Evolutionary conservation across 2,888 invertebrate species (phyloP).

Genomic region (Nebria salina): DNA sequence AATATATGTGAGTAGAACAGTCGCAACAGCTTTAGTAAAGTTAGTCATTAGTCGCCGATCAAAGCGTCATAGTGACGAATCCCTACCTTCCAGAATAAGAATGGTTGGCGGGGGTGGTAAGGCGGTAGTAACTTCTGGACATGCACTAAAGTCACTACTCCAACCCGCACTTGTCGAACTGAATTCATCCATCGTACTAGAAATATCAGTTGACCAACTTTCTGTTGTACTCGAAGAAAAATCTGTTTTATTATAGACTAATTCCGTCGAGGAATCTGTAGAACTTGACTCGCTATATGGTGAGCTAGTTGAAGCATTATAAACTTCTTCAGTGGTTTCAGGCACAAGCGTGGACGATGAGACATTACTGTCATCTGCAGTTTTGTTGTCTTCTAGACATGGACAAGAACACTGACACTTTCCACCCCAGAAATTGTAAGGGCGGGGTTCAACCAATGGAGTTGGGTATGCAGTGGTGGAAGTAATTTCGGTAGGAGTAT

Average conservation of each 20-base stretch:
- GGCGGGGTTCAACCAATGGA: constrained; percentile 55
- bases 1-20: constrained; percentile 5
- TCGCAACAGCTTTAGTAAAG: constrained; percentile 32
- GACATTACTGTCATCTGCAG: constrained; percentile 51
- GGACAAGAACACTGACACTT: constrained; percentile 81
- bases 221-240: constrained; percentile 48
- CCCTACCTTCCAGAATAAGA: constrained; percentile 85
- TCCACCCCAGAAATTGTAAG: constrained; percentile 66
- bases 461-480: constrained; percentile 49
- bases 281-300: constrained; percentile 52
- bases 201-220: constrained; percentile 40
- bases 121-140: constrained; percentile 63
- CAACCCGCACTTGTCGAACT: constrained; percentile 51
- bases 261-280: constrained; percentile 45
- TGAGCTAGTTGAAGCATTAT: constrained; percentile 42
- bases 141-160: constrained; percentile 52
- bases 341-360: constrained; percentile 36
- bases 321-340: constrained; percentile 50
- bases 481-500: constrained; percentile 22
- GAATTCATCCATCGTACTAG: constrained; percentile 39
- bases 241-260: constrained; percentile 49
- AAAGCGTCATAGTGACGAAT: constrained; percentile 49
- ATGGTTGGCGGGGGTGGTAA: constrained; percentile 76
- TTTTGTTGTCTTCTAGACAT: constrained; percentile 66
- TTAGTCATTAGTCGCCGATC: constrained; percentile 49